Conservation (phyloP, 1,140 invertebrate genomes). For the Drosophila melanica region DNA sequence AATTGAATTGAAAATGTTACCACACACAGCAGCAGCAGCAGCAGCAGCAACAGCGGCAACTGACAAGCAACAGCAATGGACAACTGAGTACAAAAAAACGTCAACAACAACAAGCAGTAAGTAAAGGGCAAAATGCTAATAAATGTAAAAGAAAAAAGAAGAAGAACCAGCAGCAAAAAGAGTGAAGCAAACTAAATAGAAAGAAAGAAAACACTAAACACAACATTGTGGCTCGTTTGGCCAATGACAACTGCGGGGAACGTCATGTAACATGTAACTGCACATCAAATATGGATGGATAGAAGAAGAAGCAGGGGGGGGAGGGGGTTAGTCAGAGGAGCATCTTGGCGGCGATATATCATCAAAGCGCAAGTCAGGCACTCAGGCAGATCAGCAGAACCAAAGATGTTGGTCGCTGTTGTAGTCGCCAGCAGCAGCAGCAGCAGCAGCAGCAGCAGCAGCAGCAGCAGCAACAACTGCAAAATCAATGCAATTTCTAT, state of each 20-base stretch:
- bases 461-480: constrained; percentile 38
- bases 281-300: constrained; percentile 74
- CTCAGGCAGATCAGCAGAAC: constrained; percentile 21
- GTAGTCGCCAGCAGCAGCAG: not conserved
- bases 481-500: constrained; percentile 82
- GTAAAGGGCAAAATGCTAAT: constrained; percentile 80
- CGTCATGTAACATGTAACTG: constrained; percentile 78
- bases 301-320: constrained; percentile 3
- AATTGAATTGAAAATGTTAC: constrained; percentile 81
- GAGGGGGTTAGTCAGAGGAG: constrained; percentile 18
- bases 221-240: constrained; percentile 67
- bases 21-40: constrained; percentile 68
- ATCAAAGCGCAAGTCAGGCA: constrained; percentile 64
- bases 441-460: constrained; percentile 35
- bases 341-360: constrained; percentile 74
- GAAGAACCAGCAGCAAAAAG: not conserved
- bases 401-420: constrained; percentile 18
- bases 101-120: constrained; percentile 11
- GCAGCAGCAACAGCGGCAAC: constrained; percentile 33
- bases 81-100: constrained; percentile 15
- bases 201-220: constrained; percentile 57
- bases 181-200: constrained; percentile 40
- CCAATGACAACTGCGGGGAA: constrained; percentile 60
- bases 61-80: constrained; percentile 59
- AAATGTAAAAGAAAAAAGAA: constrained; percentile 65